Base-by-base conservation (phyloP, 2,113 vertebrate genomes). In the Aplodontia rufa region DNA sequence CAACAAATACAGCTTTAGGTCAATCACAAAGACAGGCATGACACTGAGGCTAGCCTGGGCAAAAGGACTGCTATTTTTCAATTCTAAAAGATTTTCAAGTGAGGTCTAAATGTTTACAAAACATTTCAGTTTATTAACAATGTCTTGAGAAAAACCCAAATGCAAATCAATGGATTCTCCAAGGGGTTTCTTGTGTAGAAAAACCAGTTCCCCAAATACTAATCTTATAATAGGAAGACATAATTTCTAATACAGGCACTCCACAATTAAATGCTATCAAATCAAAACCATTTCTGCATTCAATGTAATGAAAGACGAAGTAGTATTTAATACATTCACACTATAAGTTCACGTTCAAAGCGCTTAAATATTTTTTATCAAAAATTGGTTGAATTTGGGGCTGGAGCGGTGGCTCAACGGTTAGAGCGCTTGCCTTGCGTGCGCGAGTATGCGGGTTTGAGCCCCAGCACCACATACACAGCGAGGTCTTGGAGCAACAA, bases 251-350 rank as follows among this genome's bases (percentile, higher is more conserved):
- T 45, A 88, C n/a, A 51, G 16, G 10, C 42, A 37, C 32, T 76
- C 24, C 53, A 40, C 17, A 91, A 98, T 45, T 58, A 62, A 37
- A 79, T 72, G 83, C 1, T 87, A n/a, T 58, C 90, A 95, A 92
- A 71, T 80, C 86, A 95, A 0, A 0, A 76, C 58, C 30, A 47
- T 51, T 53, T 62, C 30, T 1, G 30, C 30, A 19, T 45, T 51
- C 89, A 91, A 92, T 37, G 26, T 75, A 97, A 91, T 78, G 47
- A 64, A 82, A 79, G 1, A 71, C 16, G 80, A 28, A 68, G 6
- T 97, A 94, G 53, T 69, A 97, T 87, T 68, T 5, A 62, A 42
- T 53, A 26, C 4, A 93, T 66, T 60, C 79, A 80, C n/a, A 76
- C 26, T 75, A 53, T 3, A 80, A 84, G 58, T 80, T 91, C n/a